Evolutionary conservation across 2,113 vertebrate species (phyloP), one percentile per base, ranked within the genome.

Genomic region (Colossoma macropomum): DNA sequence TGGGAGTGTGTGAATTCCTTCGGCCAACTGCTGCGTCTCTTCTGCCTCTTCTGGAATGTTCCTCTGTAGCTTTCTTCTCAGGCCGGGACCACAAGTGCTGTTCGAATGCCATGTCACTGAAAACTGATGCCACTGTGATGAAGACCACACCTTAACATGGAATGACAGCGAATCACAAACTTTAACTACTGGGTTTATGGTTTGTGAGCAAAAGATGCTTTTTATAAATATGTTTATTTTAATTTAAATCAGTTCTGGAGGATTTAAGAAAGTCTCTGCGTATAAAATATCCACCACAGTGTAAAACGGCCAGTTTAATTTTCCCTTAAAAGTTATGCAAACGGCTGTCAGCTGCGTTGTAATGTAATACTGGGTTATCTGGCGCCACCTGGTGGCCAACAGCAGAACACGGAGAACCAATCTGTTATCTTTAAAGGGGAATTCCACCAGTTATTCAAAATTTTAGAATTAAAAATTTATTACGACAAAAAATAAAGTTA

Each of bases 1-100:
- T 34, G 60, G 34, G 38, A 34, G 77, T 27, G 27, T 54, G 48
- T 63, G n/a, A 78, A 84, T 73, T 52, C 45, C 48, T 63, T 50
- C 50, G 11, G 45, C 23, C 68, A 84, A 79, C 59, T 65, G 68
- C 54, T 38, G n/a, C 48, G 38, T 38, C 15, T 5, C 25, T 50
- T 59, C n/a, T 28, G 21, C 1, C 52, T 72, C 72, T 80, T 70
- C 32, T 23, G 25, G 15, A 72, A 60, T 41, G 32, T 16, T 28
- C 54, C 60, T 41, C 17, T 45, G 30, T 17, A 5, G 27, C 12
- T 17, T 38, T 56, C 23, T 56, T 23, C 50, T 21, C 28, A 41
- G 8, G 34, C 27, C 69, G 30, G 27, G 5, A 68, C 38, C 62
- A 32, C 27, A 23, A 34, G 17, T 23, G 32, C 32, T 21, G 23